Conservation (phyloP, 2,888 invertebrate genomes). For the Tiliacea citrago region DNA sequence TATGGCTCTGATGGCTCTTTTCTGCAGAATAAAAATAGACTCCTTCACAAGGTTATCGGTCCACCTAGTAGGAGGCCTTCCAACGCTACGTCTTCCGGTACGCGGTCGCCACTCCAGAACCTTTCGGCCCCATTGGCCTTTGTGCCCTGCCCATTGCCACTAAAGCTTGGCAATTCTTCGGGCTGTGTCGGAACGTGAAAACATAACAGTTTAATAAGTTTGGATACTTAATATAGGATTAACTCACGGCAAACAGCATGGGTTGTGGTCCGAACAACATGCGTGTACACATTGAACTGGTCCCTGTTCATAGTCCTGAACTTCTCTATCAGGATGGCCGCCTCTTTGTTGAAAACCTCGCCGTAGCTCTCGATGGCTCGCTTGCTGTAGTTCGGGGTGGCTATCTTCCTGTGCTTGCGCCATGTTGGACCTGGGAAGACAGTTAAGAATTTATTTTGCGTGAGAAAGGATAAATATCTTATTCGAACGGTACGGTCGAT, state of each 20-base stretch:
- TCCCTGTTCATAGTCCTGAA: conserved; percentile 58
- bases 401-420: conserved; percentile 84
- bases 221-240: background rate
- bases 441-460: background rate
- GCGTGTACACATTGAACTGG: conserved; percentile 72
- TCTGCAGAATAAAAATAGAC: too few species aligned
- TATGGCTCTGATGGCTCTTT: too few species aligned
- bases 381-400: conserved; percentile 81
- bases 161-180: too few species aligned
- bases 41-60: too few species aligned
- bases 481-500: background rate
- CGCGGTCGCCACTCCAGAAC: too few species aligned
- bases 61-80: too few species aligned
- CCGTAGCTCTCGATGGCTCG: conserved; percentile 78
- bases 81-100: too few species aligned
- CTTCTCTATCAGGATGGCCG: conserved; percentile 70
- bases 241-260: conserved; percentile 82
- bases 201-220: too few species aligned
- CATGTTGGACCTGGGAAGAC: conserved; percentile 75
- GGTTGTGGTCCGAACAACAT: conserved; percentile 78
- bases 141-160: too few species aligned
- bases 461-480: background rate
- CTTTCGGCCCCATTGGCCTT: too few species aligned
- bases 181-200: too few species aligned
- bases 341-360: conserved; percentile 77